Base-by-base conservation (phyloP, 2,888 invertebrate species). In the Hemithea aestivaria region DNA sequence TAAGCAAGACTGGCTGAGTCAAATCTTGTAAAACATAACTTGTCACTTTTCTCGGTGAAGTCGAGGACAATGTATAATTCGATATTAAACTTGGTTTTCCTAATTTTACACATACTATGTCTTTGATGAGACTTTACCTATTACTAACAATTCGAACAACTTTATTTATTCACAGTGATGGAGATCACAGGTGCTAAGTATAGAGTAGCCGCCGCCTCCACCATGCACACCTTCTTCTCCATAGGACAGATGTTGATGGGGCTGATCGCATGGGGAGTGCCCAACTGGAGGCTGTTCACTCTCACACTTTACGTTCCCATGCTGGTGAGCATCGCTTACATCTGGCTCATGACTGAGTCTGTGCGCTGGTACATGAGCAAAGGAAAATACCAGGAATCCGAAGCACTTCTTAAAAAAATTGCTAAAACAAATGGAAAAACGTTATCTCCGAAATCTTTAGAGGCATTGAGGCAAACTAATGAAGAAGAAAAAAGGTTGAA, bases 311-410 rank as follows among this genome's bases (percentile, higher is more conserved):
- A 94, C 61, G 72, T 88, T 0, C 95, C 94, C 0, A 90, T 91
- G 9, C 66, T 93, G 2, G 59, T 93, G 0, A 89, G 92, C 20
- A 58, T 95, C 7, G 66, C 87, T 2, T 92, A 92, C 57, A 89
- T 90, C 48, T 92, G 92, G 90, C 58, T 92, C 6, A 73, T 92
- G 34, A 89, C 91, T 0, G 93, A 94, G 69, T 93, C 93, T 2
- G 87, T 93, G 0, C 88, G 94, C 41, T 95, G 95, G 95, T 88
- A 94, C 27, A 73, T 94, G 51, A 91, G 91, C 34, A 92, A 92
- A 59, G 90, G 91, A 0, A 87, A 90, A 35, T 89, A 89, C 43
- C 88, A 90, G 6, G 89, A 92, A 49, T 92, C 93, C 0, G 90
- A 91, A 52, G 70, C 66, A 10, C 88, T 92, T 1, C 73, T 93